Percentiles rank a stretch among this genome's conserved stretches.
These are phyloP conservation scores for Oxytorus armatus DNA, from an alignment of 2,888 invertebrate genomes.

Conservation along the genomic window DNA sequence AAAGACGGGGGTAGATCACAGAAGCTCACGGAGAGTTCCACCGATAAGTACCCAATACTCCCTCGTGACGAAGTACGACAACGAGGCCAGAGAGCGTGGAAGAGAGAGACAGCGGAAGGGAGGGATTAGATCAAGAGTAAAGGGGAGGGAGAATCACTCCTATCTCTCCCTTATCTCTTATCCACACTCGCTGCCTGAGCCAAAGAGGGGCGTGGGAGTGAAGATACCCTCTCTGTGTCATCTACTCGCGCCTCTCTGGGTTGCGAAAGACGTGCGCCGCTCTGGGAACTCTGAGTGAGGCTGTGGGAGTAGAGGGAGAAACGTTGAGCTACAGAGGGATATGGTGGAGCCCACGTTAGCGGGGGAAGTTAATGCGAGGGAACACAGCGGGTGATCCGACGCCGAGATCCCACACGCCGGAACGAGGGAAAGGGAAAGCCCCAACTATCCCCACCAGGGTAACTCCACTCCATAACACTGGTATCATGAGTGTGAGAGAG, in stretches of 20 bases:
- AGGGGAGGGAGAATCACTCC: constrained; percentile 17
- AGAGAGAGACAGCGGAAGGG: constrained; percentile 14
- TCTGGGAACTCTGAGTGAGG: constrained; percentile 32
- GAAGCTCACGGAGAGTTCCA: constrained; percentile 41
- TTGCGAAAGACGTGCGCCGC: constrained; percentile 33
- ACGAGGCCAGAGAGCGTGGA: neutral
- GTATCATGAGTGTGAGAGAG: constrained; percentile 26
- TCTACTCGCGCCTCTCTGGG: constrained; percentile 40
- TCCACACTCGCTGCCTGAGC: constrained; percentile 42
- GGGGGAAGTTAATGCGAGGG: constrained; percentile 41
- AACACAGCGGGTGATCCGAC: constrained; percentile 37
- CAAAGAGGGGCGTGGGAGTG: constrained; percentile 71
- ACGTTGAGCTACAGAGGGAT: constrained; percentile 6
- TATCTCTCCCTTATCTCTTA: constrained; percentile 58
- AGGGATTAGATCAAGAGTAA: constrained; percentile 21
- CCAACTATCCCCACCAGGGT: constrained; percentile 38
- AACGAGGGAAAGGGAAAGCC: constrained; percentile 54
- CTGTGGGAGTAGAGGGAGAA: constrained; percentile 3
- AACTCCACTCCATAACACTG: constrained; percentile 57
- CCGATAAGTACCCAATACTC: neutral
- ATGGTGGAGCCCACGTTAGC: constrained; percentile 6
- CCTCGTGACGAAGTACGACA: neutral
- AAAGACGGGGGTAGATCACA: constrained; percentile 29
- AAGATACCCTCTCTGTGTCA: constrained; percentile 27
- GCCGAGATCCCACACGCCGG: constrained; percentile 18